Evolutionary conservation across 2,113 vertebrate species (phyloP).

Genomic region (Chiloscyllium plagiosum): DNA sequence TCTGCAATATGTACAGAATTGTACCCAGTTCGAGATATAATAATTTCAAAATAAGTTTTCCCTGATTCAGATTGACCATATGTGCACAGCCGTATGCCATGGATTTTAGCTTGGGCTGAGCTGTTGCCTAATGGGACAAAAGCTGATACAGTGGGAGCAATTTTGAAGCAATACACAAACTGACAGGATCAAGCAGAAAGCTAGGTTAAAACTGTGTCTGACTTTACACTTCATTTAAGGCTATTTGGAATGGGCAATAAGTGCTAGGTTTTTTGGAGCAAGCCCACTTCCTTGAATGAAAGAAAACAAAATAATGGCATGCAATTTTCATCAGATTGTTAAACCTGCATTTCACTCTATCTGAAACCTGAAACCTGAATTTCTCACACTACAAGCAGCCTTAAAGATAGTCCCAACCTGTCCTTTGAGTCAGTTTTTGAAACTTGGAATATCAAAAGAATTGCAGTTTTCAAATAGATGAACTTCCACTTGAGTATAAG

Average conservation of each 20-base stretch:
- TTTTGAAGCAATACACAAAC: not conserved
- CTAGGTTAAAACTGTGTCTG: not conserved
- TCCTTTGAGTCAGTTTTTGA: not conserved
- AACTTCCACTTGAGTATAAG: not conserved
- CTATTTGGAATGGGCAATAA: too few species aligned
- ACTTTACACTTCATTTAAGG: not conserved
- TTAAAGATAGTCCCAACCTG: not conserved
- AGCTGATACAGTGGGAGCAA: not conserved
- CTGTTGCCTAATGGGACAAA: not conserved
- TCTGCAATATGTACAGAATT: not conserved
- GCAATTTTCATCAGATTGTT: not conserved
- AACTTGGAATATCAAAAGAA: not conserved
- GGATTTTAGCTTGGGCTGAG: not conserved
- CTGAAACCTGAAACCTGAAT: not conserved
- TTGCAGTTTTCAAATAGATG: not conserved
- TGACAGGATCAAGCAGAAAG: not conserved
- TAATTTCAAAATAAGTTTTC: not conserved
- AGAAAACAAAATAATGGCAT: not conserved
- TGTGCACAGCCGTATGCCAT: not conserved
- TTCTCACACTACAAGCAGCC: not conserved
- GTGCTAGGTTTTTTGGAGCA: too few species aligned
- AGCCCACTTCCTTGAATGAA: too few species aligned
- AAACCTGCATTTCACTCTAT: not conserved
- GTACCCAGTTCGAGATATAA: not conserved
- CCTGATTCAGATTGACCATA: not conserved